Conservation (phyloP, 30 jellyfish, hydroid and myxozoan genomes). For the Chrysaora quinquecirrha region DNA sequence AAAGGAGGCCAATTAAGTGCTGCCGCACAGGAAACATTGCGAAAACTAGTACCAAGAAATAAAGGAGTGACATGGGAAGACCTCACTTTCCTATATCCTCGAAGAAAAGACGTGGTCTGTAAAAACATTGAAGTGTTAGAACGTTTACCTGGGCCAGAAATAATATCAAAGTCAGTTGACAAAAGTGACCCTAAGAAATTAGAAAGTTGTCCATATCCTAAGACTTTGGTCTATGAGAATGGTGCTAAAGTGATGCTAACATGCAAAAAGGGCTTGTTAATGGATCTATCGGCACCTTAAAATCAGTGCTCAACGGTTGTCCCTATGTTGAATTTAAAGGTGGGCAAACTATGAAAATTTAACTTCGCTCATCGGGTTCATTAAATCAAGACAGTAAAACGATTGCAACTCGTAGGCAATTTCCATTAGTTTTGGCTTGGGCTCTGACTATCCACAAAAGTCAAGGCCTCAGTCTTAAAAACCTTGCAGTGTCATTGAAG, state of each 20-base stretch:
- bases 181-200: neutral
- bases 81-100: neutral
- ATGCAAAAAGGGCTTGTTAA: neutral
- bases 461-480: slow-evolving; percentile 2
- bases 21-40: neutral
- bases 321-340: neutral
- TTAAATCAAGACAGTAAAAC: neutral
- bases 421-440: neutral
- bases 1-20: neutral
- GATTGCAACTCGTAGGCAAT: neutral
- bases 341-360: neutral
- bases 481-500: slow-evolving; percentile 1
- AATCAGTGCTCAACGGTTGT: neutral
- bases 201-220: neutral
- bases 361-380: neutral
- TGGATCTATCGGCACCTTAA: slow-evolving; percentile 1
- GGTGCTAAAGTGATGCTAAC: neutral
- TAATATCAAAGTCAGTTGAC: neutral
- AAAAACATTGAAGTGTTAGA: neutral
- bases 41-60: neutral
- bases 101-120: neutral
- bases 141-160: slow-evolving; percentile 1
- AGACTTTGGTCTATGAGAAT: neutral
- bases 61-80: neutral
- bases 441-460: slow-evolving; percentile 4